Evolutionary conservation across 2,888 invertebrate species (phyloP), one percentile per base, ranked within the genome.

Genomic region (Torymus tubicola): DNA sequence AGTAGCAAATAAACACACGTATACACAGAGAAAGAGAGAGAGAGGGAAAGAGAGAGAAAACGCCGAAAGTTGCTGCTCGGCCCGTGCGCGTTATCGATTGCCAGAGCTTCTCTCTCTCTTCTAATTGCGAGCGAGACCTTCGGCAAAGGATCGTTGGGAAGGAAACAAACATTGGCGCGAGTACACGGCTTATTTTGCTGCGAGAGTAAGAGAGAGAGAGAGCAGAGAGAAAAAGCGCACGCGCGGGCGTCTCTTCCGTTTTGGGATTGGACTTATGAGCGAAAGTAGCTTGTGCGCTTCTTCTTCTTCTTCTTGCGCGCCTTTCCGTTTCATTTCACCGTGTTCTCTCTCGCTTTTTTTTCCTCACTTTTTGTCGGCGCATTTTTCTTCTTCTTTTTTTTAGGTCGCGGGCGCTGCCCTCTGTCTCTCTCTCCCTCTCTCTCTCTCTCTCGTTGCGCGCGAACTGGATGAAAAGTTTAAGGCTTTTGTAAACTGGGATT

Each of bases 381-480:
- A 21, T 31, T 42, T 42, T 8, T 31, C 10, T 42, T 8, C 42
- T 42, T 8, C 8, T 42, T 42, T 42, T 42, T 42, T 42, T 42
- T 42, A 42, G 42, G 42, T 42, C 42, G 42, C 42, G 42, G 42
- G 42, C 42, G 42, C 42, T 42, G 42, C 42, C 42, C 53, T 68
- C 21, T 52, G 31, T 21, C 21, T 21, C 21, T 21, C 2, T 21
- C 21, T 21, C 21, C 2, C 21, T 21, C 21, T 21, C 21, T 21
- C 21, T 21, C 21, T 21, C 21, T 21, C 21, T 21, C 71, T 14
- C 21, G 2, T 24, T n/a, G 60, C 21, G 71, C 61, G 52, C 55
- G 64, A 79, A 74, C 74, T 70, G 73, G 61, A 78, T 71, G 74
- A 78, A 81, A 75, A 81, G 78, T 81, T 75, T 70, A 57, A 81